Evolutionary conservation across 2,888 invertebrate genomes (phyloP), one percentile per base, ranked within the genome.

Genomic region (Nemotelus pantherinus): DNA sequence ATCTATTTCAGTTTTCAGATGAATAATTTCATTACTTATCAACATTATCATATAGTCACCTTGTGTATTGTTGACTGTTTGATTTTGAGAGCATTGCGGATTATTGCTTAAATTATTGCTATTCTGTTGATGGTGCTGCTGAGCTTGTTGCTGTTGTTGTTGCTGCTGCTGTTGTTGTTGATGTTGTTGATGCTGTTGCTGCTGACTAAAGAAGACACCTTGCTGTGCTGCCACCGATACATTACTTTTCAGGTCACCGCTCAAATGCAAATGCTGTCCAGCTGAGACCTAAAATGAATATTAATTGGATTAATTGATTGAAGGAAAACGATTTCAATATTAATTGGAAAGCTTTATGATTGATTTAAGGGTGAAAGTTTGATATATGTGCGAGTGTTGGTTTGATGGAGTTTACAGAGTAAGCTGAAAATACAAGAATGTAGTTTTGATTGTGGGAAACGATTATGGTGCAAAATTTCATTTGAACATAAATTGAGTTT

Each of bases 171-270:
- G 70, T 55, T 60, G 77, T 44, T 88, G 88, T 45, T 77, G 82
- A 77, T 70, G 80, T 43, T 63, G 81, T 53, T 84, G 84, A 60
- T 85, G 84, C 68, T 87, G 87, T 80, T 86, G 86, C 78, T 88
- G 88, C 81, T 89, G 89, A 81, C 84, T 88, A 84, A 92, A 92
- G 88, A 93, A 94, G 90, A 95, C 93, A 82, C 94, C 94, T 86
- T 95, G 95, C 85, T 95, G 94, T 47, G 94, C 92, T n/a, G 94
- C 94, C 77, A 94, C 93, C 2, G 94, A 93, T 72, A 94, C 93
- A 79, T 92, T 92, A 82, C 91, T 90, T 84, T 92, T 92, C 82
- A 92, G 88, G 81, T 92, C 92, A 81, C 93, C 91, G 83, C 91
- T 92, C 82, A 94, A 89, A 86, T 93, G 93, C 90, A 95, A 91